Evolutionary conservation across 2,888 invertebrate genomes (phyloP).

Genomic region (Pantelozetes paolii): DNA sequence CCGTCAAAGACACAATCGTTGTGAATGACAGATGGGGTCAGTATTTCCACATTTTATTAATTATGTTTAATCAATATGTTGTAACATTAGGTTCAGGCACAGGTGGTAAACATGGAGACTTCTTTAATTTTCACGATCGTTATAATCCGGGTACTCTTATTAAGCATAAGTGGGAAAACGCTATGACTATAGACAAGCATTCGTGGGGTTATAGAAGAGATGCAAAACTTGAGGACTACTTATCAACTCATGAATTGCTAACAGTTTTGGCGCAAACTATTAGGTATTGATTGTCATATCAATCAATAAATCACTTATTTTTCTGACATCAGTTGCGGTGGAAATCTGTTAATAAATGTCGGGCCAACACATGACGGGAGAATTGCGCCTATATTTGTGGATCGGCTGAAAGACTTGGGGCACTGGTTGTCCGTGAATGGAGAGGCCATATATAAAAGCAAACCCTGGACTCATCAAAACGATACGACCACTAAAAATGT

Average conservation of each 20-base stretch:
- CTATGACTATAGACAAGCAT: constrained; percentile 76
- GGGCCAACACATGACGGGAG: constrained; percentile 54
- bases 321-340: constrained; percentile 54
- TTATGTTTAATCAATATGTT: too few relatives aligned
- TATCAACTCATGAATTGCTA: constrained; percentile 64
- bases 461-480: constrained; percentile 54
- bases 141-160: constrained; percentile 68
- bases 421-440: constrained; percentile 54
- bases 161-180: constrained; percentile 90
- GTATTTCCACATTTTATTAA: too few relatives aligned
- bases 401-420: constrained; percentile 53
- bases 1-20: constrained; percentile 76
- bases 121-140: constrained; percentile 76
- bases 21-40: constrained; percentile 91
- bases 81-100: constrained; percentile 60
- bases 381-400: constrained; percentile 54
- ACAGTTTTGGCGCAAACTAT: constrained; percentile 51
- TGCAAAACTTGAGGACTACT: constrained; percentile 64
- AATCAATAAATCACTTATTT: too few relatives aligned
- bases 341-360: constrained; percentile 55
- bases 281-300: constrained; percentile 51
- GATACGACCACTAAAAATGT: constrained; percentile 53
- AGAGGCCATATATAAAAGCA: constrained; percentile 53
- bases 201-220: constrained; percentile 84
- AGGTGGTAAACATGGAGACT: constrained; percentile 81